These are phyloP conservation scores for Aphidoletes aphidimyza DNA, from an alignment of 2,888 invertebrate genomes.

Conservation along the genomic window DNA sequence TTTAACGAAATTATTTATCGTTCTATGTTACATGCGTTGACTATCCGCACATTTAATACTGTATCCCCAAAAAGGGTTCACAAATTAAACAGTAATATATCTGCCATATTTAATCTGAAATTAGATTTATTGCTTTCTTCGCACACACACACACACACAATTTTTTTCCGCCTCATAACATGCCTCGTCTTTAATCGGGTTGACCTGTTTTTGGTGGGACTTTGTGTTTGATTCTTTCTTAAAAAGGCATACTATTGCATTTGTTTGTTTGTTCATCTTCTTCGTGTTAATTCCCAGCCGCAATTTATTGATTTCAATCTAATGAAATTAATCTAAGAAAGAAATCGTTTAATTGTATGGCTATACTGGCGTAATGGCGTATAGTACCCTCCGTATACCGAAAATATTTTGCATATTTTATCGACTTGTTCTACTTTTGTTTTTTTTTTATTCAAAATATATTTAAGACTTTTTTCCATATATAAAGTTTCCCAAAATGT, in stretches of 20 bases:
- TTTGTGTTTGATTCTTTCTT: background rate
- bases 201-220: no score
- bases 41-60: background rate
- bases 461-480: no score
- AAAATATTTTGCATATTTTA: background rate
- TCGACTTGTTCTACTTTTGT: no score
- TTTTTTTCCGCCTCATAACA: background rate
- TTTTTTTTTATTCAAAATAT: no score
- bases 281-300: no score
- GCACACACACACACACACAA: background rate
- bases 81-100: constrained; percentile 25
- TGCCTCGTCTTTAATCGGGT: background rate
- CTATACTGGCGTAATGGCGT: background rate
- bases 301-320: background rate
- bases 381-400: background rate
- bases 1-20: background rate
- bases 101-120: constrained; percentile 46
- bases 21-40: background rate
- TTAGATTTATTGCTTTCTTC: constrained; percentile 21
- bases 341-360: background rate
- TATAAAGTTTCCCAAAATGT: no score
- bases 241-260: no score
- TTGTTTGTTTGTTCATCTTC: no score
- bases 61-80: background rate
- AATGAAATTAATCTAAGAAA: background rate